A percentile compares a stretch with the other conserved stretches of the same genome.
phyloP scores from a whole-genome alignment of 2,888 invertebrate genomes.

The Athripsodes cinereus region DNA sequence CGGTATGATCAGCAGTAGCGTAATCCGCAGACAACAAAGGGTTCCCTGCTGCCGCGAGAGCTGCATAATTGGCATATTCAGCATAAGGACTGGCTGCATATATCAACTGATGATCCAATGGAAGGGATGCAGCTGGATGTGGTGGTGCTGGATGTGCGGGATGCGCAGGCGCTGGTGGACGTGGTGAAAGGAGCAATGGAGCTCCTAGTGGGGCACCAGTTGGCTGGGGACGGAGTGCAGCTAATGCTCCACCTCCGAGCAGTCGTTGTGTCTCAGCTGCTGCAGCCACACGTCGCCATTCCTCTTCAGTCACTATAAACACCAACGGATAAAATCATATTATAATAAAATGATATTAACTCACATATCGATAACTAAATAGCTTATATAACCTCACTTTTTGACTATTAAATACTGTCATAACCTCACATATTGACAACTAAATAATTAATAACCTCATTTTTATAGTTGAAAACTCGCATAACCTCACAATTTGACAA shows the following conservation, averaged over 20 bases:
- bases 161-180: slow-evolving; percentile 55
- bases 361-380: no score
- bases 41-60: slow-evolving; percentile 66
- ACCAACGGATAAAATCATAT: no score
- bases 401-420: no score
- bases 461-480: no score
- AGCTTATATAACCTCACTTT: no score
- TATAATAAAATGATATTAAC: no score
- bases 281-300: slow-evolving; percentile 76
- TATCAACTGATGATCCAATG: slow-evolving; percentile 77
- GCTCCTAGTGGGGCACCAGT: slow-evolving; percentile 80
- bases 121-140: slow-evolving; percentile 52
- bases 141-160: slow-evolving; percentile 45
- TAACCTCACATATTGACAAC: no score
- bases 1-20: slow-evolving; percentile 85
- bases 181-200: slow-evolving; percentile 85
- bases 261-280: slow-evolving; percentile 75
- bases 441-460: no score
- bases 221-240: slow-evolving; percentile 56
- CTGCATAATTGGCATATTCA: slow-evolving; percentile 84
- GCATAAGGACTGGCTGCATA: slow-evolving; percentile 75
- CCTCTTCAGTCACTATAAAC: slow-evolving; percentile 72
- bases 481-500: no score
- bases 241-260: slow-evolving; percentile 55
- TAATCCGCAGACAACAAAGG: slow-evolving; percentile 77